Percentiles rank a stretch among this genome's conserved stretches.
Conservation (phyloP, 1,140 invertebrate species). For the Zaprionus gabonicus region DNA sequence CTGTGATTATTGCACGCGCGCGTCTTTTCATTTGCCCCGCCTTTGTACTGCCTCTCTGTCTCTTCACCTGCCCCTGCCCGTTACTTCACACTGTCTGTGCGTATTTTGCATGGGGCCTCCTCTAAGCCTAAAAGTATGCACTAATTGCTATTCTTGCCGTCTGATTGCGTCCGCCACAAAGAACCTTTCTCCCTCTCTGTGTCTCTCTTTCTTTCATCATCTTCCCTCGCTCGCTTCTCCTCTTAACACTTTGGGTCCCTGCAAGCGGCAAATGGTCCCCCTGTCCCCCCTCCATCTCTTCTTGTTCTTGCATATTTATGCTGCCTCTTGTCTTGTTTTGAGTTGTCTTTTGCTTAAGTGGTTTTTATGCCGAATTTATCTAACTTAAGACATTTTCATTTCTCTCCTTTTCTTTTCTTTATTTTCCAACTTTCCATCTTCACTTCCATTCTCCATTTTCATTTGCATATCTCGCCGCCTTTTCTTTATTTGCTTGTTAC, state of each 20-base stretch:
- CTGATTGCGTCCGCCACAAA: slow-evolving; percentile 44
- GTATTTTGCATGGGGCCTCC: slow-evolving; percentile 31
- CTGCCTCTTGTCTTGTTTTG: slow-evolving; percentile 6
- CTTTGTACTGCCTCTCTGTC: neutral
- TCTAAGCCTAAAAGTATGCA: slow-evolving; percentile 61
- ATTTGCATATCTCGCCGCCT: neutral
- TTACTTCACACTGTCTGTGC: neutral
- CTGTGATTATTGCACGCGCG: slow-evolving; percentile 76
- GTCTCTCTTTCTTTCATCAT: neutral
- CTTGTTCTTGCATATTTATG: slow-evolving; percentile 1
- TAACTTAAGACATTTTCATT: slow-evolving; percentile 5
- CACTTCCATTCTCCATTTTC: neutral
- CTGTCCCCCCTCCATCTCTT: neutral
- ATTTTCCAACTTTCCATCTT: neutral
- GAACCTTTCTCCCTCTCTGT: neutral
- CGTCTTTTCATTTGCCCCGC: slow-evolving; percentile 42
- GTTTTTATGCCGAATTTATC: slow-evolving; percentile 8
- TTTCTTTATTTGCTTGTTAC: neutral
- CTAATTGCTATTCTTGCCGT: slow-evolving; percentile 74
- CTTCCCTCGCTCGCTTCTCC: neutral
- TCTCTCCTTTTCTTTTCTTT: slow-evolving; percentile 1
- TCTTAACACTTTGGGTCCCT: neutral
- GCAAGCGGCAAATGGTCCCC: neutral
- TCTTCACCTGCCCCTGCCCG: neutral
- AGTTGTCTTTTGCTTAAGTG: slow-evolving; percentile 7